phyloP scores from a whole-genome alignment of 64 coral and sea anemone species.

The Anthopleura sola region DNA sequence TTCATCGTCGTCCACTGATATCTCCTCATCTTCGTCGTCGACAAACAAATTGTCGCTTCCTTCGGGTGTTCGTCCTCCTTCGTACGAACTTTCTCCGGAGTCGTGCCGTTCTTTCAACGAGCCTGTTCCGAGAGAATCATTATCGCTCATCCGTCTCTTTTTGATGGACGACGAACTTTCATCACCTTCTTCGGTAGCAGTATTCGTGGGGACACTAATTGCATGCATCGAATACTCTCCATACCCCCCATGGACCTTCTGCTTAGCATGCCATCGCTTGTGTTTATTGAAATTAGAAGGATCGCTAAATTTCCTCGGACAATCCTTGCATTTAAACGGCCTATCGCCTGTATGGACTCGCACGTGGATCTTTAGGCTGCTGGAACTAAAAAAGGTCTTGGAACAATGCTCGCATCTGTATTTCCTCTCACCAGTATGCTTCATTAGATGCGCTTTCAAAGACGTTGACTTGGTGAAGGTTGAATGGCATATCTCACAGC shows the following conservation, averaged over 20 bases:
- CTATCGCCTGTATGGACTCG: constrained; percentile 92
- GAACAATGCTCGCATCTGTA: constrained; percentile 89
- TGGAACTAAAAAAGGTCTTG: constrained; percentile 97
- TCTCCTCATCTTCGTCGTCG: constrained; percentile 29
- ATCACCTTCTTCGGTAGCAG: not conserved
- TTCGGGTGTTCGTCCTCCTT: constrained; percentile 19
- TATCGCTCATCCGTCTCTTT: constrained; percentile 1
- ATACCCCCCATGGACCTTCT: constrained; percentile 43
- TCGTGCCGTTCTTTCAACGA: not conserved
- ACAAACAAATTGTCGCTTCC: constrained; percentile 27
- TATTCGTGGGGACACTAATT: not conserved
- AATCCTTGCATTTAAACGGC: constrained; percentile 97
- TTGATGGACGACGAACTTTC: not conserved
- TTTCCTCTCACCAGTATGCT: constrained; percentile 94
- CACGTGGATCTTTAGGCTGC: constrained; percentile 94
- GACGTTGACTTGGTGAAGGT: constrained; percentile 87
- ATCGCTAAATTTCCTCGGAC: constrained; percentile 92
- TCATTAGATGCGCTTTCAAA: constrained; percentile 87
- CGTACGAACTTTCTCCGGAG: constrained; percentile 8
- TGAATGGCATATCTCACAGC: constrained; percentile 77
- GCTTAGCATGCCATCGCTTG: constrained; percentile 91
- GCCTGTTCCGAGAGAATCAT: not conserved
- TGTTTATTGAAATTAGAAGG: constrained; percentile 99
- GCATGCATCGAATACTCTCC: constrained; percentile 20
- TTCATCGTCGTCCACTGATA: constrained; percentile 27